Conservation (phyloP, 2,797 vertebrate species). For the Bradypus variegatus region DNA sequence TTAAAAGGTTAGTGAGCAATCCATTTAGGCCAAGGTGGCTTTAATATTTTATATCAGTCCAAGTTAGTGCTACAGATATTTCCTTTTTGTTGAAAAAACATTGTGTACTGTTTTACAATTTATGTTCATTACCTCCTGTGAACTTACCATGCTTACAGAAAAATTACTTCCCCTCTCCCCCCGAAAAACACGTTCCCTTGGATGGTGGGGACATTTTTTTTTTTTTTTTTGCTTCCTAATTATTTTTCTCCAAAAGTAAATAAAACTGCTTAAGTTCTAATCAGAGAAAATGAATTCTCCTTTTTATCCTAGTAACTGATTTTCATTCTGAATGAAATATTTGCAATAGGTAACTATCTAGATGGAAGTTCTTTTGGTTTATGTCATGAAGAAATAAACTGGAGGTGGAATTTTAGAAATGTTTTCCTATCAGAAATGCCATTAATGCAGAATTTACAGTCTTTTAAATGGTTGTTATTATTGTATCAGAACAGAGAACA, state of each 20-base stretch:
- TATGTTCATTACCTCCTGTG: conserved; percentile 24
- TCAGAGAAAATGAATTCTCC: not conserved
- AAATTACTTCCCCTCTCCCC: not conserved
- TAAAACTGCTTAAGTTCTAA: conserved; percentile 34
- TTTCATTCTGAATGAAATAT: conserved; percentile 33
- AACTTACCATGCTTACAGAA: conserved; percentile 18
- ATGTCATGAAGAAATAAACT: conserved; percentile 47
- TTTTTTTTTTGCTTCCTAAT: not conserved
- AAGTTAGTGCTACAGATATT: conserved; percentile 18
- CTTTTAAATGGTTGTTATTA: conserved; percentile 53
- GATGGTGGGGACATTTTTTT: not conserved
- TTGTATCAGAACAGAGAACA: conserved; percentile 35
- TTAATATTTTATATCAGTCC: conserved; percentile 58
- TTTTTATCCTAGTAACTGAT: conserved; percentile 24
- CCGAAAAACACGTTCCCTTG: not conserved
- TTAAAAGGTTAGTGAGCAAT: conserved; percentile 49
- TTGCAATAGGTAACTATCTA: conserved; percentile 18
- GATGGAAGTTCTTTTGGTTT: conserved; percentile 36
- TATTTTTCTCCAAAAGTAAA: conserved; percentile 22
- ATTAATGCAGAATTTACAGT: conserved; percentile 47
- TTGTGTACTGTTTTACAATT: conserved; percentile 17
- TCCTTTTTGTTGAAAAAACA: conserved; percentile 32
- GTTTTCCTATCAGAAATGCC: conserved; percentile 41
- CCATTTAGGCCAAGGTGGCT: conserved; percentile 41
- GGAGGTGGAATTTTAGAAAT: conserved; percentile 56